Conservation (phyloP, 2,113 vertebrate species). For the Mirza zaza region DNA sequence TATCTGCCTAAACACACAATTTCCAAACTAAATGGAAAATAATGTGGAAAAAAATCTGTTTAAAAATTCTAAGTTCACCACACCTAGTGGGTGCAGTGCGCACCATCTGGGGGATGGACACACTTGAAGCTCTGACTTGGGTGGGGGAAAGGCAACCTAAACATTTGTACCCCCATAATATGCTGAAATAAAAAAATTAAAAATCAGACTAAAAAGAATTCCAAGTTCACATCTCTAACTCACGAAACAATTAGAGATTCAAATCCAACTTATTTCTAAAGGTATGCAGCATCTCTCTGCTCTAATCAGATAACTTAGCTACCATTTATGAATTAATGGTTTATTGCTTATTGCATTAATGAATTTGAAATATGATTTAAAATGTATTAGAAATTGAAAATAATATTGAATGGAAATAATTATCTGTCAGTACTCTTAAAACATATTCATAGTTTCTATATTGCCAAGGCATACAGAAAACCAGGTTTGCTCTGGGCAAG, state of each 20-base stretch:
- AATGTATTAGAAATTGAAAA: conserved; percentile 28
- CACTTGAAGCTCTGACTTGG: no score
- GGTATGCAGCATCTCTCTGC: background rate
- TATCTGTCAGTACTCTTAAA: conserved; percentile 8
- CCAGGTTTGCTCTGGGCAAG: background rate
- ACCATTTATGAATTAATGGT: background rate
- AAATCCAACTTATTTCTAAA: background rate
- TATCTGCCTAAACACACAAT: background rate
- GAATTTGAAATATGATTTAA: background rate
- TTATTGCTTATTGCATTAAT: conserved; percentile 17
- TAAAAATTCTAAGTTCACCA: background rate
- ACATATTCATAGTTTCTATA: background rate
- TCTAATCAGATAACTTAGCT: background rate
- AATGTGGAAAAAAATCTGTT: background rate
- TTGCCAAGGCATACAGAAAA: background rate
- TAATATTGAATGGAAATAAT: background rate
- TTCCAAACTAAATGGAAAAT: conserved; percentile 28
- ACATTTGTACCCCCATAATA: no score
- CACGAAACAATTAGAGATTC: background rate
- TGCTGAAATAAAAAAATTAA: no score
- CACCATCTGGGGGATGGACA: no score
- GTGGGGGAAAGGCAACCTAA: no score
- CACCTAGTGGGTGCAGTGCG: no score
- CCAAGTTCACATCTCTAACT: background rate
- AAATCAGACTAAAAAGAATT: background rate